A percentile compares a stretch with the other conserved stretches of the same genome.
Evolutionary conservation across 2,888 invertebrate species (phyloP).

Genomic region (Psococerastis gibbosa): DNA sequence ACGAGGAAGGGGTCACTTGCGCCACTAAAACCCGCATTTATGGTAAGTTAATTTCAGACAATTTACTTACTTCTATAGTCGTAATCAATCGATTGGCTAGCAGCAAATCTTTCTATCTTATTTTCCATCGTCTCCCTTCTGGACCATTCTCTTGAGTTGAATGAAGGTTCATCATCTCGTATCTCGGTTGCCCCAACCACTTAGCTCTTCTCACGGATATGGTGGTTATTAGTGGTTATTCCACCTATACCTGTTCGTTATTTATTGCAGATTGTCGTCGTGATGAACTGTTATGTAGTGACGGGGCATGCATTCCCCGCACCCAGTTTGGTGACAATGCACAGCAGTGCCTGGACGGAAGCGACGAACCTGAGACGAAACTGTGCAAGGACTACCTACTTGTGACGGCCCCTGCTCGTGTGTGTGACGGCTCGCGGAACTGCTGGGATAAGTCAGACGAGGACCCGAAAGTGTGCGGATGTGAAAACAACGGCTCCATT

Average conservation of each 20-base stretch:
- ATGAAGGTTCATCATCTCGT: no score
- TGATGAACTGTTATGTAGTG: slow-evolving; percentile 42
- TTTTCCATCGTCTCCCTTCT: no score
- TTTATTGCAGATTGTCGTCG: slow-evolving; percentile 38
- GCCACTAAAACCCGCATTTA: not conserved
- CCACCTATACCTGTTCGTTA: no score
- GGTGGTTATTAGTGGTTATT: no score
- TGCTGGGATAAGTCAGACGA: slow-evolving; percentile 65
- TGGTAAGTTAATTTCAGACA: no score
- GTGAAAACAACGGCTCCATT: slow-evolving; percentile 32
- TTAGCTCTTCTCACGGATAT: no score
- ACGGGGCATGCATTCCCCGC: slow-evolving; percentile 40
- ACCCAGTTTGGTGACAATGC: slow-evolving; percentile 44
- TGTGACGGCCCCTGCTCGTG: slow-evolving; percentile 41
- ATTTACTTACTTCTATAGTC: no score
- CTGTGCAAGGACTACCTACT: slow-evolving; percentile 45
- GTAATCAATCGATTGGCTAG: no score
- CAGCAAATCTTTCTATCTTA: no score
- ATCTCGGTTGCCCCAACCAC: no score
- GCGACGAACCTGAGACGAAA: slow-evolving; percentile 47
- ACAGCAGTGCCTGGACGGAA: slow-evolving; percentile 48
- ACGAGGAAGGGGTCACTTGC: slow-evolving; percentile 38
- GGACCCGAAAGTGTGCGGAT: slow-evolving; percentile 40
- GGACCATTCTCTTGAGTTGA: no score
- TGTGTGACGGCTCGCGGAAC: slow-evolving; percentile 60